These are phyloP conservation scores for Eutrigla gurnardus DNA, from an alignment of 2,797 vertebrate genomes.

Conservation along the genomic window DNA sequence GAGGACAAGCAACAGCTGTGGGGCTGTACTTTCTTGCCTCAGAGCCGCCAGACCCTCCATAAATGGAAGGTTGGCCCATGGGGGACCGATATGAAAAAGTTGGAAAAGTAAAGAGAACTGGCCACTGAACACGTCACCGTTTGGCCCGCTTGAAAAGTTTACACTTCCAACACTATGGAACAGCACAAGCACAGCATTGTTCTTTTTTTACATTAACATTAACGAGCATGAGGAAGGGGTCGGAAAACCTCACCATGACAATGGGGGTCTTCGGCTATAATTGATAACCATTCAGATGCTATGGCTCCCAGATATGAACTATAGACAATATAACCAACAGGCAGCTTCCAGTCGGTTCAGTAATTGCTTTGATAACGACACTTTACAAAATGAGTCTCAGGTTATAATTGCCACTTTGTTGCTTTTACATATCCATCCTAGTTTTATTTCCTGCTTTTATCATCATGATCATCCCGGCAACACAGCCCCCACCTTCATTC, in stretches of 20 bases:
- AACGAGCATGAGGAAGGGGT: no score
- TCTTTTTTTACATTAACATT: no score
- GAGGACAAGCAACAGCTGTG: no score
- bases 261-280: neutral
- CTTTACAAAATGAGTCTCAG: constrained; percentile 1
- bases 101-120: no score
- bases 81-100: no score
- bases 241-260: neutral
- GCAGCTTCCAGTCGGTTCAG: neutral
- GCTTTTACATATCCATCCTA: neutral
- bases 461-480: constrained; percentile 2
- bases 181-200: no score
- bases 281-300: neutral
- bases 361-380: constrained; percentile 4
- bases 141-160: no score
- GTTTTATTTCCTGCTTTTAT: neutral
- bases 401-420: neutral
- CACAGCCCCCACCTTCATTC: constrained; percentile 15
- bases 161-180: no score
- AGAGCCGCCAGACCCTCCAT: no score
- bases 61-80: no score
- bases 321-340: neutral
- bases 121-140: no score
- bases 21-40: no score
- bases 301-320: constrained; percentile 3